These are phyloP conservation scores for Drosophila mimetica DNA, from an alignment of 2,888 invertebrate genomes.

Conservation along the genomic window DNA sequence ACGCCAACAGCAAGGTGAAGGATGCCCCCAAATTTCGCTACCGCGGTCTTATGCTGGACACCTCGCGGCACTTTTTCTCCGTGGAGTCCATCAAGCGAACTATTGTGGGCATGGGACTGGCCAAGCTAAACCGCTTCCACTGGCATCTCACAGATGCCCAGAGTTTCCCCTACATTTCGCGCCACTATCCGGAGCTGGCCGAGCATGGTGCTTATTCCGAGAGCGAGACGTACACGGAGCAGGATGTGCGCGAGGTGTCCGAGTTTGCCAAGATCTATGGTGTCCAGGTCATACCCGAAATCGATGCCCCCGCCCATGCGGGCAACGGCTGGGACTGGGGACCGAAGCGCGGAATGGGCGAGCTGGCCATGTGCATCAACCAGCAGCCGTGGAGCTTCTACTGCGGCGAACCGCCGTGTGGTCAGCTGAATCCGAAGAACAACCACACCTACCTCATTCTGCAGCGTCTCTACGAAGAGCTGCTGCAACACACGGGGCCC, in stretches of 20 bases:
- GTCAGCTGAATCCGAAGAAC: constrained; percentile 93
- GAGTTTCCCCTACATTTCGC: constrained; percentile 94
- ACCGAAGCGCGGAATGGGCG: constrained; percentile 89
- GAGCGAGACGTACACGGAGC: constrained; percentile 89
- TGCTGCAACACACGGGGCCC: constrained; percentile 90
- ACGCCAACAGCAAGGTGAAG: constrained; percentile 88
- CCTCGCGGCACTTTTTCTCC: constrained; percentile 95
- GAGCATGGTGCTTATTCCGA: constrained; percentile 94
- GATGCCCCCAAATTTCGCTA: constrained; percentile 92
- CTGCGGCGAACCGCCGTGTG: constrained; percentile 94
- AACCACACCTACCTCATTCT: constrained; percentile 90
- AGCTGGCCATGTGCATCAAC: constrained; percentile 92
- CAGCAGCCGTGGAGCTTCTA: constrained; percentile 92
- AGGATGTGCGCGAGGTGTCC: constrained; percentile 90
- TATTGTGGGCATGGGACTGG: constrained; percentile 94
- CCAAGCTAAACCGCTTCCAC: constrained; percentile 96
- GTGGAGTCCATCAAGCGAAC: constrained; percentile 89
- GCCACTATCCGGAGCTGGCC: constrained; percentile 90
- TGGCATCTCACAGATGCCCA: constrained; percentile 97
- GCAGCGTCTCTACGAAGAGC: constrained; percentile 90
- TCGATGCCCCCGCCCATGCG: constrained; percentile 95
- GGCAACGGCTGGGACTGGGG: constrained; percentile 95
- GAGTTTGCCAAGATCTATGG: constrained; percentile 92
- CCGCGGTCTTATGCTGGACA: constrained; percentile 95
- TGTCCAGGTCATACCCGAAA: constrained; percentile 93